These are phyloP conservation scores for Lucilia sericata DNA, from an alignment of 1,140 invertebrate species.

Conservation along the genomic window DNA sequence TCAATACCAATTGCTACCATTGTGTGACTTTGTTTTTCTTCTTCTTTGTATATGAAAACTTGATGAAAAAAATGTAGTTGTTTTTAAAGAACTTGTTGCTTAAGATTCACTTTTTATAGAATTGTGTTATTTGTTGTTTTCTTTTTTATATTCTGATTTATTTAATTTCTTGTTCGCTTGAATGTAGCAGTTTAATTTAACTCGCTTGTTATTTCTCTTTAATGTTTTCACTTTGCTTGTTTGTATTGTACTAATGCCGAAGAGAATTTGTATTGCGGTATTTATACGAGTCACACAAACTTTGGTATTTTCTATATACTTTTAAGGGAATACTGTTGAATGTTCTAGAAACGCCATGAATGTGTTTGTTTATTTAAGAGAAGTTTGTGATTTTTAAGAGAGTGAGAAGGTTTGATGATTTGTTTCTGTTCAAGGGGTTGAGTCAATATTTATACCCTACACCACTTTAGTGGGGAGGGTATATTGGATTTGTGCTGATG, in stretches of 20 bases:
- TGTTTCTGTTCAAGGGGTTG: too few relatives aligned
- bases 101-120: neutral
- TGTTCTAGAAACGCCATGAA: conserved; percentile 46
- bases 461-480: too few relatives aligned
- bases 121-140: conserved; percentile 51
- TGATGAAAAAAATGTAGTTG: too few relatives aligned
- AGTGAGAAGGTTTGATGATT: too few relatives aligned
- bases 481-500: too few relatives aligned
- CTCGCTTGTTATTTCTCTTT: conserved; percentile 47
- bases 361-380: conserved; percentile 49
- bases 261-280: conserved; percentile 52
- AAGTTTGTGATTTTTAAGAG: too few relatives aligned
- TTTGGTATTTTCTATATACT: conserved; percentile 53
- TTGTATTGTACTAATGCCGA: conserved; percentile 55
- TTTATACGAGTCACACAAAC: conserved; percentile 56
- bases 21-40: conserved; percentile 56
- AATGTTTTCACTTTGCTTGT: conserved; percentile 57
- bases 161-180: neutral
- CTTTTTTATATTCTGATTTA: conserved; percentile 48
- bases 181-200: neutral
- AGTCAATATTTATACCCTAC: too few relatives aligned
- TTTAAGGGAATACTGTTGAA: conserved; percentile 31
- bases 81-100: too few relatives aligned
- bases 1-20: conserved; percentile 81
- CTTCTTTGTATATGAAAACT: too few relatives aligned